Percentiles rank a stretch among this genome's conserved stretches.
These are phyloP conservation scores for Tylochromis polylepis DNA, from an alignment of 2,113 vertebrate genomes.

Conservation along the genomic window DNA sequence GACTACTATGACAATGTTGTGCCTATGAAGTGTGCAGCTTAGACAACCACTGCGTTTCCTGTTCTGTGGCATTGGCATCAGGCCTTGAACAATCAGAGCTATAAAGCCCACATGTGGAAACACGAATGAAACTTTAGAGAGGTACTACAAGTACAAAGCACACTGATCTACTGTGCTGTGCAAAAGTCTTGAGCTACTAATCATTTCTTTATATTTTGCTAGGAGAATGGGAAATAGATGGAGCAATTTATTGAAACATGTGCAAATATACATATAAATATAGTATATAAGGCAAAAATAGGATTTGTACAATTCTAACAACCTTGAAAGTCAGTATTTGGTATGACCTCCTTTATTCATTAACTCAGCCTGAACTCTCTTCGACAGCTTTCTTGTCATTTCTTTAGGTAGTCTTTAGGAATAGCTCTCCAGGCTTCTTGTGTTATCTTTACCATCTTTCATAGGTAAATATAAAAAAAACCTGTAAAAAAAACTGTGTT, in stretches of 20 bases:
- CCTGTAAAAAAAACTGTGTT: background rate
- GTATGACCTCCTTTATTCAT: rapidly evolving
- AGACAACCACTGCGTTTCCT: background rate
- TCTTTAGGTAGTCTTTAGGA: background rate
- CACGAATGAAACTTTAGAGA: background rate
- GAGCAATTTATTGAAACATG: background rate
- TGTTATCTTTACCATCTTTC: background rate
- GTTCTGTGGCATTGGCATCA: background rate
- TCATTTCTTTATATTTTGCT: background rate
- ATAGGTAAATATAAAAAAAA: rapidly evolving
- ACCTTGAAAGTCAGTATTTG: background rate
- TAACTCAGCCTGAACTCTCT: background rate
- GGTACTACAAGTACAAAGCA: background rate
- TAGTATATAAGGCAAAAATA: background rate
- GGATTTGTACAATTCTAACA: background rate
- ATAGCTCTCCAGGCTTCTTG: background rate
- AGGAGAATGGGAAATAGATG: background rate
- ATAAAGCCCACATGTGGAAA: background rate
- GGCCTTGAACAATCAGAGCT: background rate
- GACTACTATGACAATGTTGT: background rate
- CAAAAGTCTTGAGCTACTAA: background rate
- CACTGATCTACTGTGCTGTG: background rate
- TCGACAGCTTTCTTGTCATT: background rate
- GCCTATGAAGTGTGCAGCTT: background rate
- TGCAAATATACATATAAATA: background rate